Base-by-base conservation (phyloP, 2,888 invertebrate species). In the Aporophyla lueneburgensis region DNA sequence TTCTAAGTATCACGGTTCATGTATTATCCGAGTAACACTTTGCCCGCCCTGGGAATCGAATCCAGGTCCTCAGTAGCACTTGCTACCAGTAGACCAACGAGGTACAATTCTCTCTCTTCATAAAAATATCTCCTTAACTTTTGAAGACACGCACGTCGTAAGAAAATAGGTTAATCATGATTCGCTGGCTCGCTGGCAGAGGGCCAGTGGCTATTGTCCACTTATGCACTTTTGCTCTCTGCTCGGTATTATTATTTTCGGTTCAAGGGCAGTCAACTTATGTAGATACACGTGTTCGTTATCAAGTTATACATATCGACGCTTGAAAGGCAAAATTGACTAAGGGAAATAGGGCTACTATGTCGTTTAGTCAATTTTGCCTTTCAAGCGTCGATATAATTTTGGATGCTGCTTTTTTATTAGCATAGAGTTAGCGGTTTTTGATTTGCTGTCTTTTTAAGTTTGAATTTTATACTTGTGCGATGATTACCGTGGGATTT, bases 81-180 rank as follows among this genome's bases (percentile, higher is more conserved):
- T 12, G 43, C 10, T 2, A 46, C 43, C 12, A 46, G 10, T 46
- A 46, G 12, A 46, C 10, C 0, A 46, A 46, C 43, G 43, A 46
- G 27, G 9, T 27, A 16, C 14, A 33, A 53, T 66, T n/a, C n/a
- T n/a, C n/a, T n/a, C n/a, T n/a, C 14, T 51, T 51, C 27, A 6
- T 51, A 40, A 46, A 76, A 66, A 27, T 51, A 19, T 43, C 9
- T n/a, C 9, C 58, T 51, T 71, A 70, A 62, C 59, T 49, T 63
- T 14, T 12, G n/a, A 27, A 61, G 85, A 24, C 54, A 70, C 62
- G 58, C 72, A 74, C 46, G 62, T 66, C 33, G 24, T 74, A 53
- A 70, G 49, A 70, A 86, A 76, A 83, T 85, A 68, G 85, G 84
- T 83, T 78, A 81, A 86, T 86, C 65, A 69, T 74, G 14, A 72